phyloP scores from a whole-genome alignment of 2,888 invertebrate species.

The Buathra laborator region DNA sequence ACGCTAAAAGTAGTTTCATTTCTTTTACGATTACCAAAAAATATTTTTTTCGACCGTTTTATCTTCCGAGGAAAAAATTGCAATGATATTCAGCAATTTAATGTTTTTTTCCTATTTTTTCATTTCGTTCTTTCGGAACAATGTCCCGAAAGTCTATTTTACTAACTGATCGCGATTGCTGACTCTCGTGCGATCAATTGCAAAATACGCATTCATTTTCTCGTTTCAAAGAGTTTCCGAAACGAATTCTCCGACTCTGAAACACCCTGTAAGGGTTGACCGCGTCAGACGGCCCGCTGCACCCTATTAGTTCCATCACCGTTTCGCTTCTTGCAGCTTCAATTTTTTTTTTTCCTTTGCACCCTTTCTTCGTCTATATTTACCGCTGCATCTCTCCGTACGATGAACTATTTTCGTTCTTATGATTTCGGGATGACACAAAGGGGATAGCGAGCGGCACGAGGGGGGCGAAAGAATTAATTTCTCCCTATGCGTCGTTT shows the following conservation, averaged over 20 bases:
- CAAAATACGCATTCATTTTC: neutral
- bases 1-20: too few species aligned
- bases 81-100: too few species aligned
- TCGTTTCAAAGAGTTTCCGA: neutral
- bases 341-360: neutral
- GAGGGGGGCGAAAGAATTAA: slow-evolving; percentile 51
- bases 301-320: slow-evolving; percentile 32
- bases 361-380: slow-evolving; percentile 47
- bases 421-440: slow-evolving; percentile 25
- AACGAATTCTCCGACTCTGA: neutral
- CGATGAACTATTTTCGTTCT: slow-evolving; percentile 26
- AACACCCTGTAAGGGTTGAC: neutral
- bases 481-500: slow-evolving; percentile 19
- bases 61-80: too few species aligned
- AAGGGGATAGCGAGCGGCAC: neutral
- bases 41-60: too few species aligned
- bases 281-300: neutral
- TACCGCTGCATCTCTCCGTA: slow-evolving; percentile 38
- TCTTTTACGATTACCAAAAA: too few species aligned
- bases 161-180: too few species aligned
- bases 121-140: too few species aligned
- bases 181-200: neutral
- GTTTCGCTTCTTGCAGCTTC: slow-evolving; percentile 20
- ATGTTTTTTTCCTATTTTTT: too few species aligned
- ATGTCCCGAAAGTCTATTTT: too few species aligned